Conservation (phyloP, 2,113 vertebrate species). For the Pterocles gutturalis region DNA sequence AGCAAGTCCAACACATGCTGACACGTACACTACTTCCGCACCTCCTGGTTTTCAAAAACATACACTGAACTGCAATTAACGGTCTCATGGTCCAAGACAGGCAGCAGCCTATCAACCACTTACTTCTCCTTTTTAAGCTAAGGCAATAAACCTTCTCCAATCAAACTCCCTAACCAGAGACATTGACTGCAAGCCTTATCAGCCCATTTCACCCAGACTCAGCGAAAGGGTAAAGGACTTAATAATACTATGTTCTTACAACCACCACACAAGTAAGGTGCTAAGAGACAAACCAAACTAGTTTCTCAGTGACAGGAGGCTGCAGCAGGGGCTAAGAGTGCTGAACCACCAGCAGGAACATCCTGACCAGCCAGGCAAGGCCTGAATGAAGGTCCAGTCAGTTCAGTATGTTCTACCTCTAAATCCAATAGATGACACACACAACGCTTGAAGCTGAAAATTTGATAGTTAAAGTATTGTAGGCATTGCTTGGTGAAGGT, state of each 20-base stretch:
- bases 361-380: neutral
- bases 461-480: neutral
- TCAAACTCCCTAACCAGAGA: neutral
- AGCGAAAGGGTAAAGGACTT: neutral
- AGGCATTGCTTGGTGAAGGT: neutral
- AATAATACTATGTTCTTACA: neutral
- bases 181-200: neutral
- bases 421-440: neutral
- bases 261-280: neutral
- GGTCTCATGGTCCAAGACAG: neutral
- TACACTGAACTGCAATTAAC: neutral
- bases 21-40: neutral
- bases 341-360: neutral
- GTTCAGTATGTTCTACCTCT: accelerated
- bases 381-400: neutral
- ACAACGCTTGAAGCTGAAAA: neutral
- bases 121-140: neutral
- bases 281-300: neutral
- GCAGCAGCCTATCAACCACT: neutral
- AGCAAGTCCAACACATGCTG: neutral
- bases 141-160: neutral
- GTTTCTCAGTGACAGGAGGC: neutral
- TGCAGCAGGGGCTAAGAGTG: neutral
- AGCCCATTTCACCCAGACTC: neutral
- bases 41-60: neutral